phyloP scores from a whole-genome alignment of 2,797 vertebrate species.

The Ficedula albicollis region DNA sequence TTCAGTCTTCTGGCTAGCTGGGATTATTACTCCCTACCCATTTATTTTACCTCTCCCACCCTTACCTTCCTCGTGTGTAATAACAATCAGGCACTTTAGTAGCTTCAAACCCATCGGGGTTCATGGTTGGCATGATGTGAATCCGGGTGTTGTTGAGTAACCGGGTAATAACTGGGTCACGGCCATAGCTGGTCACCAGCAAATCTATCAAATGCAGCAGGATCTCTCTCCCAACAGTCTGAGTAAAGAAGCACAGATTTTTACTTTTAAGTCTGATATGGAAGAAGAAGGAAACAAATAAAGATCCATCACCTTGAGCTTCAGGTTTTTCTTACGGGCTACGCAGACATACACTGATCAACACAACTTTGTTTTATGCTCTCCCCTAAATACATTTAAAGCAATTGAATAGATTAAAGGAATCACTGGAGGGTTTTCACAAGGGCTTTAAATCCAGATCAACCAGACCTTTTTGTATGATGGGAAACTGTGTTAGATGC shows the following conservation, averaged over 20 bases:
- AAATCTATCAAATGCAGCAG: conserved; percentile 89
- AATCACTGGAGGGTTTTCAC: neutral
- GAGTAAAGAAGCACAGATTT: neutral
- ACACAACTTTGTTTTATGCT: neutral
- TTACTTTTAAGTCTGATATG: neutral
- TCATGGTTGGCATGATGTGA: conserved; percentile 94
- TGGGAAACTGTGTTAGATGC: neutral
- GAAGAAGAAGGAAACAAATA: neutral
- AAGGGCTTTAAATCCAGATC: neutral
- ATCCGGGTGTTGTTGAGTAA: conserved; percentile 86
- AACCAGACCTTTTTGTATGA: neutral
- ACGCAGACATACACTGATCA: neutral
- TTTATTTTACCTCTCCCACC: neutral
- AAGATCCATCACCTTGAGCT: neutral
- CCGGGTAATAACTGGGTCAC: conserved; percentile 74
- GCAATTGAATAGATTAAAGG: neutral
- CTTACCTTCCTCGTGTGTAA: conserved; percentile 84
- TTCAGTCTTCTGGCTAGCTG: neutral
- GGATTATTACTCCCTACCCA: neutral
- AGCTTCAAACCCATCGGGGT: conserved; percentile 91
- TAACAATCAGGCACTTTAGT: conserved; percentile 73
- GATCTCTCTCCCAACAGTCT: conserved; percentile 90
- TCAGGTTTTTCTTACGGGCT: neutral
- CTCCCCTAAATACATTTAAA: neutral
- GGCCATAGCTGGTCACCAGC: conserved; percentile 80